phyloP scores from a whole-genome alignment of 2,113 vertebrate species.

The Aspiorhynchus laticeps region DNA sequence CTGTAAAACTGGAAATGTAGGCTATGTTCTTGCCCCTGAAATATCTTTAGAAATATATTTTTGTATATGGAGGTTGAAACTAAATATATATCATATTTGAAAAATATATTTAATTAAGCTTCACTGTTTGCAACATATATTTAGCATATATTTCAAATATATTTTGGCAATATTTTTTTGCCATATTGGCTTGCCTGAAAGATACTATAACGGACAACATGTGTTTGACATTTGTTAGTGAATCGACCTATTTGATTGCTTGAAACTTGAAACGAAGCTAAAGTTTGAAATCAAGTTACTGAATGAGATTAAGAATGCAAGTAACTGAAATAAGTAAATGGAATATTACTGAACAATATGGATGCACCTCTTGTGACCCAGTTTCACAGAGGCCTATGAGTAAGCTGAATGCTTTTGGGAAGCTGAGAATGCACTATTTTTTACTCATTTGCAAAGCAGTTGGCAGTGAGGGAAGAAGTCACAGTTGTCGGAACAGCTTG shows the following conservation, averaged over 20 bases:
- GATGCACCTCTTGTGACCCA: conserved; percentile 5
- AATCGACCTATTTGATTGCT: neutral
- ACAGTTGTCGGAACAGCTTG: conserved; percentile 50
- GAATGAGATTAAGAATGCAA: neutral
- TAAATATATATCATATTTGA: no score
- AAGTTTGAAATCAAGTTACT: neutral
- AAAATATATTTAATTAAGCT: no score
- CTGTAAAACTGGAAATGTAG: no score
- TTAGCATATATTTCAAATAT: no score
- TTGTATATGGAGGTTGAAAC: no score
- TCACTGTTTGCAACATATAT: no score
- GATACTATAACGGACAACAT: neutral
- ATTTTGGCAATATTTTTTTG: no score
- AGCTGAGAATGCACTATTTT: conserved; percentile 39
- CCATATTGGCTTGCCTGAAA: neutral
- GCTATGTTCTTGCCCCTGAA: no score
- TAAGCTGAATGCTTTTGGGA: conserved; percentile 36
- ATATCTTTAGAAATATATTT: no score
- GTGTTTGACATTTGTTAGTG: neutral
- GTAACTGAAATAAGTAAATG: neutral
- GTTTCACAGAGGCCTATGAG: conserved; percentile 20
- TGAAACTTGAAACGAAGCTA: neutral
- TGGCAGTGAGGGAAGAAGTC: conserved; percentile 37
- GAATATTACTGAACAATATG: neutral
- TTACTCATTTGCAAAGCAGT: conserved; percentile 21